These are phyloP conservation scores for Rhagonycha fulva DNA, from an alignment of 2,888 invertebrate species.

Conservation along the genomic window DNA sequence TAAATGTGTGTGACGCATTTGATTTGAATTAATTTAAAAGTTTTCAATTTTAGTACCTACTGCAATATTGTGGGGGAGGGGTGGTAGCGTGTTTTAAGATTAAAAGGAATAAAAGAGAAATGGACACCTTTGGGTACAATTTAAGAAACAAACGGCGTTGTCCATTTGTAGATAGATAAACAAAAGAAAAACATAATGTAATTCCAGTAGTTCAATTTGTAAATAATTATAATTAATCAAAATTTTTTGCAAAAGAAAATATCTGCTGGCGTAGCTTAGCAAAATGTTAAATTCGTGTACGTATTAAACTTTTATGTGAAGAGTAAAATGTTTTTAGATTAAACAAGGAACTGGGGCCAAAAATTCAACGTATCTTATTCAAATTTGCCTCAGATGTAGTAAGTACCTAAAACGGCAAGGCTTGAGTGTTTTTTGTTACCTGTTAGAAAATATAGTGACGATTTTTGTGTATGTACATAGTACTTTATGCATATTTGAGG, in stretches of 20 bases:
- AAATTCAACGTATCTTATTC: conserved; percentile 52
- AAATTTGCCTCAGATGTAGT: conserved; percentile 47
- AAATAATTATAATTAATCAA: conserved; percentile 43
- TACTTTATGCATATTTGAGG: background rate
- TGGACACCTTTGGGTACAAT: conserved; percentile 33
- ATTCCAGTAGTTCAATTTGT: conserved; percentile 45
- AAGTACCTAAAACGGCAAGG: conserved; percentile 23
- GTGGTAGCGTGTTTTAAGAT: background rate
- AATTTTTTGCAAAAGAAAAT: conserved; percentile 30
- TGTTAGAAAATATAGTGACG: conserved; percentile 24
- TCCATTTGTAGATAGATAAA: conserved; percentile 30
- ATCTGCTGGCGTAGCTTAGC: conserved; percentile 27
- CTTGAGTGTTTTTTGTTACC: conserved; percentile 32
- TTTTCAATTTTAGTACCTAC: background rate
- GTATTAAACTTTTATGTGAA: conserved; percentile 33
- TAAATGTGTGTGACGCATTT: conserved; percentile 6
- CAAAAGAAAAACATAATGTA: conserved; percentile 6
- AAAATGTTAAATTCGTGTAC: conserved; percentile 28
- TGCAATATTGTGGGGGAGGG: background rate
- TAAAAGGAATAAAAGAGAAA: background rate
- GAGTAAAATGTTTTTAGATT: conserved; percentile 30
- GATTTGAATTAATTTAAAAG: background rate
- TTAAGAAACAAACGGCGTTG: conserved; percentile 16
- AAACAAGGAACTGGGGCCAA: conserved; percentile 51
- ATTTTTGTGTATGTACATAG: conserved; percentile 7